Evolutionary conservation across 2,797 vertebrate genomes (phyloP).

Genomic region (Pristis pectinata): DNA sequence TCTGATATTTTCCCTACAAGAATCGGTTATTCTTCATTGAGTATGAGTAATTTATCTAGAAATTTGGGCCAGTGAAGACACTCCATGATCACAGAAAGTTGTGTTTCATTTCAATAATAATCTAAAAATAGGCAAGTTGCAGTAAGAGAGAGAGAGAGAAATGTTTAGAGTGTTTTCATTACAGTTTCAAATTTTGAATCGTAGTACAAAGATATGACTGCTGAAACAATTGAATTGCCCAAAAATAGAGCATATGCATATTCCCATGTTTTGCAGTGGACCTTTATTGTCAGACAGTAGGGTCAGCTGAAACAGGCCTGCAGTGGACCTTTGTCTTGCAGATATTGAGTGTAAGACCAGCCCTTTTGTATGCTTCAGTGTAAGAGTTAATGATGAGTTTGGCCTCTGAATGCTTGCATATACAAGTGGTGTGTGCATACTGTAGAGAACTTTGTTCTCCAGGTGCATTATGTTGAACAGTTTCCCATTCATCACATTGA

Average conservation of each 20-base stretch:
- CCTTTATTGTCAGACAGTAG: too few species aligned
- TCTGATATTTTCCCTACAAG: too few species aligned
- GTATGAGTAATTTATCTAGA: background rate
- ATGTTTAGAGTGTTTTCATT: background rate
- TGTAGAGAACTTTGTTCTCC: too few species aligned
- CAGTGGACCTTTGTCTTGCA: too few species aligned
- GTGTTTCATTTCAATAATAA: background rate
- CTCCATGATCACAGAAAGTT: background rate
- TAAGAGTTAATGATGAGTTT: too few species aligned
- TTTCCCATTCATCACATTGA: too few species aligned
- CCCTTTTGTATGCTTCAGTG: too few species aligned
- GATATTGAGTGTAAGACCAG: too few species aligned
- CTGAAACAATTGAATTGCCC: background rate
- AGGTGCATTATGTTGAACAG: too few species aligned
- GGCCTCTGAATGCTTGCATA: too few species aligned
- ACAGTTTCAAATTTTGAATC: background rate
- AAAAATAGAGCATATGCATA: background rate
- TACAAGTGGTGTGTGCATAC: too few species aligned
- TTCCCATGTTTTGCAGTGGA: background rate
- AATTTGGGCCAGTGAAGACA: background rate
- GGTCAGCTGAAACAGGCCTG: too few species aligned
- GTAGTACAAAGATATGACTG: background rate
- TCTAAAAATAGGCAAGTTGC: background rate
- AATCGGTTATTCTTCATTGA: background rate
- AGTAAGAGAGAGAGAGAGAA: background rate